Evolutionary conservation across 2,888 invertebrate genomes (phyloP), one percentile per base, ranked within the genome.

Genomic region (Clepsis dumicolana): DNA sequence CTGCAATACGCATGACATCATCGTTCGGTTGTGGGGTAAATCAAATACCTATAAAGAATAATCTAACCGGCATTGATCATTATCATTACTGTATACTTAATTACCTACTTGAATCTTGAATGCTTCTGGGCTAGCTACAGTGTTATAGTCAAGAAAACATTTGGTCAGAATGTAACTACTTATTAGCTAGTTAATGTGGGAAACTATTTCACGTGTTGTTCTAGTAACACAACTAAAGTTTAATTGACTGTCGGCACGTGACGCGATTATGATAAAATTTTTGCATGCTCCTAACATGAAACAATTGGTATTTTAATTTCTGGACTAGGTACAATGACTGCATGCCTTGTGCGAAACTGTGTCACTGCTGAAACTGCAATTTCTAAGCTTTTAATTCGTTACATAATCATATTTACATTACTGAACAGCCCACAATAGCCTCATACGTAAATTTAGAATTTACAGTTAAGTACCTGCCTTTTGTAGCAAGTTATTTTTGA

Each of bases 1-100:
- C 76, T 88, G 84, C 83, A 84, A 76, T 77, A 77, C 75, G 80
- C 74, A 86, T 92, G 90, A 92, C 91, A 90, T 91, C 91, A 91
- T 82, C 80, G 77, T 79, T 72, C 80, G 77, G 78, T 72, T 74
- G 74, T 76, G 77, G 77, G 81, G 82, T 32, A 63, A 52, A 50
- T 62, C 50, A 57, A 52, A 68, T 52, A 32, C n/a, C n/a, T 64
- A 32, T n/a, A 52, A 57, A 48, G 83, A 83, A 85, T 84, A 80
- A 82, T 80, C 79, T 80, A 82, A 74, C 78, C 53, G 32, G 24
- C 21, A 53, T 32, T 59, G 32, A 41, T 44, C 41, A 64, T 53
- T 56, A 41, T 44, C 41, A 64, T 53, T 56, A 35, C 32, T 35
- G 61, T 52, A 41, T 59, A 32, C 35, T 62, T 35, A 62, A 62